Base-by-base conservation (phyloP, 2,797 vertebrate species). In the Saxicola maurus region DNA sequence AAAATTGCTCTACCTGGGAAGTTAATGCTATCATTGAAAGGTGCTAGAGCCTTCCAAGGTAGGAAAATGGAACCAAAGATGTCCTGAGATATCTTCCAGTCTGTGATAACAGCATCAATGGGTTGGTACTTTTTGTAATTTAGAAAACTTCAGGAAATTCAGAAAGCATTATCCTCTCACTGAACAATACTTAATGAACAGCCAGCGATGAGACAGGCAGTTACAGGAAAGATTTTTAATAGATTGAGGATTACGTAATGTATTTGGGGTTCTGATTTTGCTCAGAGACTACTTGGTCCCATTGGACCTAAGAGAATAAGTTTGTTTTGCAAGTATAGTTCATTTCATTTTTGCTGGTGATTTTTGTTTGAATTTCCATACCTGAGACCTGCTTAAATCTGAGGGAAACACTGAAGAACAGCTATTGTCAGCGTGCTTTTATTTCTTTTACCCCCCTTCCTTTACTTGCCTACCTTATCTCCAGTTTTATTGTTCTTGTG, bases 21-120 rank as follows among this genome's bases (percentile, higher is more conserved):
- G 8, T 68, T 51, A 19, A 6, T 67, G 15, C 10, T 81, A 37
- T 78, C 4, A 3, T 4, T 52, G 38, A 16, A 88, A 88, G 42
- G 6, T 74, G 27, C 33, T 60, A 37, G 81, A 82, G 20, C 18
- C 4, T 89, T 87, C 17, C 30, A 40, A 53, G 38, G 11, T 49
- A 79, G 35, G 31, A 79, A 90, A 88, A 79, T 7, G 38, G 42
- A 56, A 46, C 20, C n/a, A 53, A 61, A 68, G 55, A 46, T 87
- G 3, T 38, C 15, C 8, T 0, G 0, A 45, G 51, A 9, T n/a
- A 42, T 42, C 23, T 68, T 61, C 33, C 27, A 30, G 17, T 28
- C 46, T 56, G 14, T 55, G 33, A 61, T 51, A 69, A 61, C 16
- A 80, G 12, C 46, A 83, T 10, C 23, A 71, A 53, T 1, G 3